Evolutionary conservation across 2,113 vertebrate species (phyloP), one percentile per base, ranked within the genome.

Genomic region (Entomyzon cyanotis): DNA sequence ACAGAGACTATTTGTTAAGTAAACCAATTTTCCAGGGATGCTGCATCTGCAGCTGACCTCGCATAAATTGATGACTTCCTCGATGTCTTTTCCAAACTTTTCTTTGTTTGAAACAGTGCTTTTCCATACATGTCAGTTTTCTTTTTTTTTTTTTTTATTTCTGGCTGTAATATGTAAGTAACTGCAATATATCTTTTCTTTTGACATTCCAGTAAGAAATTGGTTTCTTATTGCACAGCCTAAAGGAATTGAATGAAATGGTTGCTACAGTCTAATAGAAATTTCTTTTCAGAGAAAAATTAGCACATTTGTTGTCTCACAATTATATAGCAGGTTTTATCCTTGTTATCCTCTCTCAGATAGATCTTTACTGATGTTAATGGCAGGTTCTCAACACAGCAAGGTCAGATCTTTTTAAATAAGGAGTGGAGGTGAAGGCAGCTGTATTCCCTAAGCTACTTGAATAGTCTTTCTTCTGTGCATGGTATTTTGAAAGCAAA

Each of bases 401-500:
- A 85, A 89, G 76, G 76, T 92, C 80, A 86, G n/a, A 65, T 83
- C 19, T 52, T 92, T 90, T 89, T 31, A 86, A 83, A 92, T 50
- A 52, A 77, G 75, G 39, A 74, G 24, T 24, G 8, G 22, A 73
- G 25, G 63, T 88, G 59, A 86, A 90, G 39, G 50, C 41, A 90
- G 53, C 19, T 31, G 13, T 76, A 88, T 92, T 88, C 49, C 71
- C 67, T 80, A 44, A 80, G 49, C 58, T 82, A 35, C 71, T 70
- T 90, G 60, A 92, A 68, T 63, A 85, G 58, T 59, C 35, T 84
- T 30, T 90, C 24, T 90, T 76, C 49, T 90, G n/a, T 92, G n/a
- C 17, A 58, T 49, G 19, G 55, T 62, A 84, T 95, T 92, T 92
- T 89, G 86, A 90, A 95, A 89, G 76, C 21, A 93, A 94, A 95